Evolutionary conservation across 2,797 vertebrate genomes (phyloP), one percentile per base, ranked within the genome.

Genomic region (Gila robusta): DNA sequence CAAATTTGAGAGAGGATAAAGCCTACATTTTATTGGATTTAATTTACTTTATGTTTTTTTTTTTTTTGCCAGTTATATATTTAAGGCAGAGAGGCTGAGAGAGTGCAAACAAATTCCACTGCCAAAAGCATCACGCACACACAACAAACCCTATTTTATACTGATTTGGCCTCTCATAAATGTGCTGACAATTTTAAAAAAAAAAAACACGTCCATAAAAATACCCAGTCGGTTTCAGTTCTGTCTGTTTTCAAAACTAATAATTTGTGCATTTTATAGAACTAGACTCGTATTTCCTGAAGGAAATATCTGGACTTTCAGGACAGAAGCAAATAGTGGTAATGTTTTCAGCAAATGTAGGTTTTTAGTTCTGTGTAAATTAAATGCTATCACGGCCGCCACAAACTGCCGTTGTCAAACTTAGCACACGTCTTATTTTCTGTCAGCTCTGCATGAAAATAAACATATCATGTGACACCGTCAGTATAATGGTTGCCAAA

Each of bases 81-180:
- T 76, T 17, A 59, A 83, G 32, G 56, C 56, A 79, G 78, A 64
- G 26, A 32, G 78, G n/a, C 59, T 11, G 41, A 64, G 21, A 64
- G 71, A 71, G 32, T 76, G 62, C 82, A 83, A 76, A 67, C 44
- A 67, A 52, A 76, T n/a, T 39, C 39, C 16, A 52, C 23, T 67
- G 82, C 71, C 44, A 66, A 76, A 66, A 76, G 59, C 72, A 39
- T 21, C 82, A 66, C 72, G 66, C 7, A 47, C 44, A 47, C 47
- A 47, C 32, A 83, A 26, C 72, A 52, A 74, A 28, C 23, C 88
- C 93, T 95, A 94, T 77, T 67, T 77, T 39, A 67, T 54, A 47
- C 32, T 77, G 44, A 74, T 39, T 67, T 83, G 82, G 59, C 28
- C 14, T 49, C 39, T 67, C 17, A 64, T 76, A 77, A 76, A 76